phyloP scores from a whole-genome alignment of 2,113 vertebrate species.

The Tenebrosternarchus preto region DNA sequence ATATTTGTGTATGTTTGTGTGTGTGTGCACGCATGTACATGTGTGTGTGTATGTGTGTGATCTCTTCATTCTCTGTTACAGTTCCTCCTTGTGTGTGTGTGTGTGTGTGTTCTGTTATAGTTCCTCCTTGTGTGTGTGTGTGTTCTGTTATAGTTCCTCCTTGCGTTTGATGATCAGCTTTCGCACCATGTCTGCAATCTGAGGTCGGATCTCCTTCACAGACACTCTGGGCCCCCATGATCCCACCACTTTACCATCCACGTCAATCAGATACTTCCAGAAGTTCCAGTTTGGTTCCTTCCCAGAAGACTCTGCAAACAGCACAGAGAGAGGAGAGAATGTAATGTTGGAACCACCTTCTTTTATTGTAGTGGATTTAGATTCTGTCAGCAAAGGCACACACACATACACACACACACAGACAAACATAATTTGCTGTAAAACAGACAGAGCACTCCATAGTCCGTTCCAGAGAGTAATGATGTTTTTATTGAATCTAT shows the following conservation, averaged over 20 bases:
- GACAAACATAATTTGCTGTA: no score
- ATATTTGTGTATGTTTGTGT: not conserved
- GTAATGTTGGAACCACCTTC: no score
- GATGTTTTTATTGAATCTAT: no score
- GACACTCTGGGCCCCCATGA: conserved; percentile 87
- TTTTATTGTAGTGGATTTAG: no score
- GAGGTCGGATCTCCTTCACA: conserved; percentile 85
- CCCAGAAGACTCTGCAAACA: conserved; percentile 79
- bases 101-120: conserved; percentile 66
- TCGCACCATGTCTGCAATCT: conserved; percentile 84
- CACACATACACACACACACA: no score
- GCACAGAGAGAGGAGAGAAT: not conserved
- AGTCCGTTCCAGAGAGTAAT: no score
- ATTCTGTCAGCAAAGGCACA: no score
- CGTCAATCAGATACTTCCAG: conserved; percentile 93
- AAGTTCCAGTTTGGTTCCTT: conserved; percentile 98
- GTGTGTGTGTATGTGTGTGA: not conserved
- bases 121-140: conserved; percentile 76
- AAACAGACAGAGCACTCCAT: no score
- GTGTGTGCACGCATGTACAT: no score
- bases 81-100: conserved; percentile 14
- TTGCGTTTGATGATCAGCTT: conserved; percentile 91
- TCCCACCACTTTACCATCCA: conserved; percentile 84
- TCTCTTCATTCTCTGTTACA: no score
- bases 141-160: conserved; percentile 80